phyloP scores from a whole-genome alignment of 2,797 vertebrate genomes.

The Selene dorsalis region DNA sequence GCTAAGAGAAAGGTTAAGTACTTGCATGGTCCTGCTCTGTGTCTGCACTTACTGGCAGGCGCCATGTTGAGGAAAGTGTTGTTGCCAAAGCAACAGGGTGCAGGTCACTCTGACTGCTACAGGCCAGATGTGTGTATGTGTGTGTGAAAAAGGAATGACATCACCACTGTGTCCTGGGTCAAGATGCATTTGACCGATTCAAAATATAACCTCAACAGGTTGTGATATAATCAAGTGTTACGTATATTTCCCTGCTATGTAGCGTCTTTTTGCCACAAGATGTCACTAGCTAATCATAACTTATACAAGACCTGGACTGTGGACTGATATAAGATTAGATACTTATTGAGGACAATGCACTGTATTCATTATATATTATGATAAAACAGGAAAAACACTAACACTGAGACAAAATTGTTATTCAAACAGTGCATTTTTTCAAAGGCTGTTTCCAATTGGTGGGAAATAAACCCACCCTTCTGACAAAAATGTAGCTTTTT shows the following conservation, averaged over 20 bases:
- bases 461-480: not conserved
- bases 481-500: not conserved
- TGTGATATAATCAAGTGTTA: not conserved
- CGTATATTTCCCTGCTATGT: not conserved
- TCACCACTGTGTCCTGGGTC: not conserved
- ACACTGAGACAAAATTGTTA: not conserved
- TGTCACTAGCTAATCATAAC: conserved; percentile 2
- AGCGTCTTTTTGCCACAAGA: conserved; percentile 14
- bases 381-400: not conserved
- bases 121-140: not conserved
- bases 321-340: not conserved
- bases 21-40: conserved; percentile 11
- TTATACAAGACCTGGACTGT: not conserved
- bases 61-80: conserved; percentile 17
- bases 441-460: not conserved
- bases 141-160: not conserved
- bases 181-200: not conserved
- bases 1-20: conserved; percentile 12
- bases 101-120: not conserved
- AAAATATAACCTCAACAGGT: not conserved
- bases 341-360: not conserved
- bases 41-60: conserved; percentile 17
- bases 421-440: not conserved
- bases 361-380: too few relatives aligned
- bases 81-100: conserved; percentile 32